Base-by-base conservation (phyloP, 1,140 invertebrate species). In the Drosophila tristis region DNA sequence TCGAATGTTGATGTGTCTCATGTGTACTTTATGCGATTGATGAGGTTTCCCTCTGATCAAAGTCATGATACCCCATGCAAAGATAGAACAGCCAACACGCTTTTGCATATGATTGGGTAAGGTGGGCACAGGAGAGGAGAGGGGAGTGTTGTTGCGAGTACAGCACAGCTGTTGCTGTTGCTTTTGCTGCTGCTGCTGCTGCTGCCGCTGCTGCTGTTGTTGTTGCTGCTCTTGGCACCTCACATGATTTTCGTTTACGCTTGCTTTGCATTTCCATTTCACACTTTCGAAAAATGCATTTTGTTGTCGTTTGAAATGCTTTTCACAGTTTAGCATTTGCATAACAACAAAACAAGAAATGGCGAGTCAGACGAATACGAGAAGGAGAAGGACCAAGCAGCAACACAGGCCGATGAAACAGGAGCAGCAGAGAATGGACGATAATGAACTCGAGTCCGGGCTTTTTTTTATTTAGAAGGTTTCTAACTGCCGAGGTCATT, bases 181-280 rank as follows among this genome's bases (percentile, higher is more conserved):
- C 31, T 75, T 42, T 15, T 55, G 53, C 16, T 55, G 42, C 26
- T 76, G 35, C 44, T 39, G 5, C 58, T 55, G 11, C 26, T 71
- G 42, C 45, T 56, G 39, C 49, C 50, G 11, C 31, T 75, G 39
- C 44, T 44, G 4, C 58, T 55, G 11, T 35, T 75, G 45, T 35
- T 55, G 53, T 16, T 55, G 43, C 23, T 77, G 39, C 44, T 44
- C 48, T 48, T 85, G 77, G 39, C 78, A 57, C 78, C 35, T 85
- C 78, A 85, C 67, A 86, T 85, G 73, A 86, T 78, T 77, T 67
- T 60, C 45, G 35, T 44, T 59, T 54, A 45, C 61, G 62, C 57
- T 61, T 81, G 62, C 57, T 61, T 81, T 65, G 65, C 71, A 78
- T 78, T 85, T 85, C 51, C 76, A 80, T 86, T 74, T 74, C 72